These are phyloP conservation scores for Meloidogyne hapla DNA, from an alignment of 1,140 invertebrate genomes.

Conservation along the genomic window DNA sequence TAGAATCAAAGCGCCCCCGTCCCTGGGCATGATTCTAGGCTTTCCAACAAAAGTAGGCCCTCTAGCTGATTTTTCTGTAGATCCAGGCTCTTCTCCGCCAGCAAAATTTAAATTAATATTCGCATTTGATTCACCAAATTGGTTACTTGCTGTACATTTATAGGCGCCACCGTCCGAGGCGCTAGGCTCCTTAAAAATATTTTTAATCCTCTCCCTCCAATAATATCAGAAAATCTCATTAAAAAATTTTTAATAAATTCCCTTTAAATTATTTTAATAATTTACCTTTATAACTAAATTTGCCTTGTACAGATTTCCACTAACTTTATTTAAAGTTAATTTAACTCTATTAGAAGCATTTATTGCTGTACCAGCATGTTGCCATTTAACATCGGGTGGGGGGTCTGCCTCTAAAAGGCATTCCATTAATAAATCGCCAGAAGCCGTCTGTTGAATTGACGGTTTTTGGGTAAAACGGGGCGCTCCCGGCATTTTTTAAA, in stretches of 20 bases:
- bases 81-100: conserved; percentile 70
- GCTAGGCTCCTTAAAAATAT: conserved; percentile 77
- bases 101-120: conserved; percentile 99
- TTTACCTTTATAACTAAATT: conserved; percentile 60
- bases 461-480: conserved; percentile 95
- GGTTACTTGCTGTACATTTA: conserved; percentile 96
- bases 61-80: conserved; percentile 68
- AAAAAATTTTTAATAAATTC: too few species aligned
- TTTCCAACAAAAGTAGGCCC: conserved; percentile 93
- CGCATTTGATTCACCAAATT: conserved; percentile 96
- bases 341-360: conserved; percentile 76
- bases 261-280: too few species aligned
- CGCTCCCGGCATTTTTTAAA: conserved; percentile 70
- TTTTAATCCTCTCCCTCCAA: too few species aligned
- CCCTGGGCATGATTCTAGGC: conserved; percentile 93
- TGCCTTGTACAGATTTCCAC: conserved; percentile 68
- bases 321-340: conserved; percentile 67
- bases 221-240: too few species aligned
- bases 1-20: conserved; percentile 82
- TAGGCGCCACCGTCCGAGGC: conserved; percentile 94
- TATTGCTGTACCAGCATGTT: conserved; percentile 79
- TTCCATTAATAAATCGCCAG: conserved; percentile 91
- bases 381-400: conserved; percentile 57
- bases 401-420: conserved; percentile 70
- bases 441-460: conserved; percentile 88